phyloP scores from a whole-genome alignment of 2,888 invertebrate species.

The Capitulum mitella region DNA sequence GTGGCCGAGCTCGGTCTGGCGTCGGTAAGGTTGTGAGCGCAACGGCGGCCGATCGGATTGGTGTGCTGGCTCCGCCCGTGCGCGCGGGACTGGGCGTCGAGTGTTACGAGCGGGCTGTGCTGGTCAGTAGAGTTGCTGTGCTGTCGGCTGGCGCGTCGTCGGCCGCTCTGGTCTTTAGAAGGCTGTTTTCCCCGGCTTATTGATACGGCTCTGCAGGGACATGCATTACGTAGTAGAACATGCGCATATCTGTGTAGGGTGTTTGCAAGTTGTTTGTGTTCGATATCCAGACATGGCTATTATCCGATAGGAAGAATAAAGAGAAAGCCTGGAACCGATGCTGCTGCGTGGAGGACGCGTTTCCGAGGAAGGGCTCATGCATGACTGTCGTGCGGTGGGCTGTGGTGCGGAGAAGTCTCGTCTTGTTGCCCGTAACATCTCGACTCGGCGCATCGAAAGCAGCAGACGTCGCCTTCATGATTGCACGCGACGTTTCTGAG shows the following conservation, averaged over 20 bases:
- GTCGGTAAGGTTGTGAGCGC: too few species aligned
- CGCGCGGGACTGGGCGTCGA: background rate
- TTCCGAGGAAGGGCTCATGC: too few species aligned
- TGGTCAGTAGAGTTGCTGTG: background rate
- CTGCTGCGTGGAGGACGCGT: too few species aligned
- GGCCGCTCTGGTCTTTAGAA: background rate
- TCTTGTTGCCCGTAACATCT: too few species aligned
- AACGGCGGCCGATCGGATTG: background rate
- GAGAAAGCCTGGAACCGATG: too few species aligned
- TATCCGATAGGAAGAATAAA: background rate
- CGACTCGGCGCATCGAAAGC: too few species aligned
- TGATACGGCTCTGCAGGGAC: background rate
- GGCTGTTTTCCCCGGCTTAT: slow-evolving; percentile 2
- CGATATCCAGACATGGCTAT: background rate
- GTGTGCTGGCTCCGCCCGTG: background rate
- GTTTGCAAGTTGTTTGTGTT: background rate
- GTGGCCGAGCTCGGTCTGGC: too few species aligned
- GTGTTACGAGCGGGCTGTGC: background rate
- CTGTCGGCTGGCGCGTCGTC: background rate
- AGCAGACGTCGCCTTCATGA: too few species aligned
- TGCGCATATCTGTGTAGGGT: slow-evolving; percentile 12
- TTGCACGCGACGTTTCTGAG: too few species aligned
- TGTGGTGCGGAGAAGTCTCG: too few species aligned
- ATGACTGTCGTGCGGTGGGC: too few species aligned
- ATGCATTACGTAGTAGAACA: background rate